phyloP scores from a whole-genome alignment of 2,888 invertebrate species.

The Xylophagus ater region DNA sequence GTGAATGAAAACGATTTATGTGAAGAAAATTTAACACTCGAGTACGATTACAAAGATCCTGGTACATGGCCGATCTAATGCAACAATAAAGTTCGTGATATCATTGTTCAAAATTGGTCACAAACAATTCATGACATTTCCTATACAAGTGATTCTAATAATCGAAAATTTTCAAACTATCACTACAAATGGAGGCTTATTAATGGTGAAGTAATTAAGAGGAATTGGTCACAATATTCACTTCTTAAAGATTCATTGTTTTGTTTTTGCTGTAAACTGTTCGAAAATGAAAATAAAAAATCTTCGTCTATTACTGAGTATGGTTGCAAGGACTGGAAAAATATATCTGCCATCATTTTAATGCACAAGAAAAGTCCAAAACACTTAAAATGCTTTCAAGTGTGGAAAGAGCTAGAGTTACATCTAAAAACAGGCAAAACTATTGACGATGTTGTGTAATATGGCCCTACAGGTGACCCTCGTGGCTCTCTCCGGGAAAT shows the following conservation, averaged over 20 bases:
- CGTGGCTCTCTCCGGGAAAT: too few species aligned
- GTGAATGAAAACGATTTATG: not conserved
- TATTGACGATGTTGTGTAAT: too few species aligned
- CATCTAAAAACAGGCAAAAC: conserved; percentile 4
- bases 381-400: conserved; percentile 2
- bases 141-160: conserved; percentile 3
- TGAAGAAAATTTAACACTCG: conserved; percentile 1
- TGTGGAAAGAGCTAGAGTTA: too few species aligned
- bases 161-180: conserved; percentile 1
- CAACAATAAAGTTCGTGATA: conserved; percentile 4
- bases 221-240: conserved; percentile 6
- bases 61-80: conserved; percentile 4
- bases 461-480: too few species aligned
- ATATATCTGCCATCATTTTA: too few species aligned
- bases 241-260: conserved; percentile 4
- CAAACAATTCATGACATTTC: conserved; percentile 4
- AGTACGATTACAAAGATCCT: conserved; percentile 1
- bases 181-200: conserved; percentile 4
- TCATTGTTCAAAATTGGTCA: conserved; percentile 6
- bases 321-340: too few species aligned
- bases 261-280: conserved; percentile 6
- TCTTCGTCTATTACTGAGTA: conserved; percentile 6
- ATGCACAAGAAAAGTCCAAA: conserved; percentile 4
- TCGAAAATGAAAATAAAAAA: conserved; percentile 8
- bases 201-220: conserved; percentile 7